These are phyloP conservation scores for Musca vetustissima DNA, from an alignment of 1,140 invertebrate species.

Conservation along the genomic window DNA sequence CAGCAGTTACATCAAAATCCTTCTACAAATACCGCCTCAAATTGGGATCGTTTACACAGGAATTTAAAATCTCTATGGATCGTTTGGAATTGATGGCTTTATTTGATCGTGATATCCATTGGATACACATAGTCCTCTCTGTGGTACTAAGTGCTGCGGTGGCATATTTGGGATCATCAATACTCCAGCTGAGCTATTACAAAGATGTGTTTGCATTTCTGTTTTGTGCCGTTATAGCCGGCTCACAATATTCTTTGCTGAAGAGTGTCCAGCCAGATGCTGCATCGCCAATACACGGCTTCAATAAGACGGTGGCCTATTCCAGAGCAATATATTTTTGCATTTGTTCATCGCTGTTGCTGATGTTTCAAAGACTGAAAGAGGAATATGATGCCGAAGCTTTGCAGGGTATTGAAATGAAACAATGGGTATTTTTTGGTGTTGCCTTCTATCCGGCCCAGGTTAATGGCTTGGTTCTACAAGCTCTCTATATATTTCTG, in stretches of 20 bases:
- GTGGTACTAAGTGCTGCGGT: conserved; percentile 85
- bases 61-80: conserved; percentile 85
- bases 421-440: conserved; percentile 66
- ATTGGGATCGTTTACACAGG: conserved; percentile 59
- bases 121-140: conserved; percentile 81
- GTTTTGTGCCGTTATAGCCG: conserved; percentile 95
- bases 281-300: conserved; percentile 96
- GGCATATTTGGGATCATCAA: conserved; percentile 78
- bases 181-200: conserved; percentile 86
- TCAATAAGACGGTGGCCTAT: conserved; percentile 94
- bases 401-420: conserved; percentile 23
- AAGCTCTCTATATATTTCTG: conserved; percentile 78
- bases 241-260: conserved; percentile 95
- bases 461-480: conserved; percentile 68
- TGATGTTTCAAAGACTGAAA: conserved; percentile 48
- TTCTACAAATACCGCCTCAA: conserved; percentile 85
- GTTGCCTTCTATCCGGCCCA: conserved; percentile 70
- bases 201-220: conserved; percentile 90
- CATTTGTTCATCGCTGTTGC: conserved; percentile 68
- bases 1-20: conserved; percentile 64
- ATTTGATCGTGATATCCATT: conserved; percentile 87
- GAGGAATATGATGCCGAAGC: conserved; percentile 31
- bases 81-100: conserved; percentile 87
- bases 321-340: conserved; percentile 95
- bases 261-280: conserved; percentile 99